A percentile compares a stretch with the other conserved stretches of the same genome.
These are phyloP conservation scores for Miniopterus natalensis DNA, from an alignment of 2,113 vertebrate species.

Conservation along the genomic window DNA sequence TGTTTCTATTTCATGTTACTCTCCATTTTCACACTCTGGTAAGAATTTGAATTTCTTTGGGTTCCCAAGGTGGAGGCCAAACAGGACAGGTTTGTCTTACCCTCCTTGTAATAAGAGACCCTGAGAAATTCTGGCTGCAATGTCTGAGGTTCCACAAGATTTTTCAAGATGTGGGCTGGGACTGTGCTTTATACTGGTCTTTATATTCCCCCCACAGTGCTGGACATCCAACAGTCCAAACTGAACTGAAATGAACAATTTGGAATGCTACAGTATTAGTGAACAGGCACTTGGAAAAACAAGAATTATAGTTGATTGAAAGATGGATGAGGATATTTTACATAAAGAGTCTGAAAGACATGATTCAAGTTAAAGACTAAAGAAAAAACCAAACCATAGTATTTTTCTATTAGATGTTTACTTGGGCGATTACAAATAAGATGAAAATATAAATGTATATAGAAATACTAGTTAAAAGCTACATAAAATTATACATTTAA, in stretches of 20 bases:
- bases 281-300: constrained; percentile 45
- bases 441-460: constrained; percentile 11
- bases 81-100: not conserved
- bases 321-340: constrained; percentile 51
- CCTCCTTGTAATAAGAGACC: not conserved
- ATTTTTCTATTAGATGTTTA: constrained; percentile 60
- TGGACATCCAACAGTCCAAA: not conserved
- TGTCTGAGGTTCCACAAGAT: constrained; percentile 12
- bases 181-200: constrained; percentile 5
- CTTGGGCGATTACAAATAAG: not conserved
- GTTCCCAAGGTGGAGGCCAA: constrained; percentile 18
- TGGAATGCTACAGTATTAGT: constrained; percentile 24
- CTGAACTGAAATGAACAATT: constrained; percentile 28
- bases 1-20: constrained; percentile 52
- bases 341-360: constrained; percentile 42
- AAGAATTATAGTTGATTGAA: constrained; percentile 55
- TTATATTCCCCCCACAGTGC: not conserved
- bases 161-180: constrained; percentile 40
- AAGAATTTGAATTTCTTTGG: constrained; percentile 37
- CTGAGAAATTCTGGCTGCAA: not conserved
- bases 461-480: constrained; percentile 3
- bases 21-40: constrained; percentile 24
- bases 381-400: not conserved
- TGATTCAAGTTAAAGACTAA: constrained; percentile 60
- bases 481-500: constrained; percentile 58